Evolutionary conservation across 2,888 invertebrate genomes (phyloP).

Genomic region (Calliopum simillimum): DNA sequence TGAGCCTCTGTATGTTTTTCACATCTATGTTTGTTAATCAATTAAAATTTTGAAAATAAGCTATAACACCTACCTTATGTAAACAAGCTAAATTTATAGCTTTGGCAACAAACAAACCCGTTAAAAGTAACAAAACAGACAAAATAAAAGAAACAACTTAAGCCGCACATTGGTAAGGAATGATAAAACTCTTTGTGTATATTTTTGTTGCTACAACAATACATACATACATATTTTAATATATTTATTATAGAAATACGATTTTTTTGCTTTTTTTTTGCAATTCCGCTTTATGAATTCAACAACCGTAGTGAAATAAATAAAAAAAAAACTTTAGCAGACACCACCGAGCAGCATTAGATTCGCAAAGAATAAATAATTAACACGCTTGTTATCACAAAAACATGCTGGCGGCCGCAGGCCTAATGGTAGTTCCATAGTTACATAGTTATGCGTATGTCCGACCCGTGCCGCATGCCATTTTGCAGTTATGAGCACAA

Average conservation of each 20-base stretch:
- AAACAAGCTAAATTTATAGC: too few species aligned
- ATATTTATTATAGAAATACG: conserved; percentile 8
- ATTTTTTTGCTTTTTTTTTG: neutral
- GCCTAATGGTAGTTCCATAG: neutral
- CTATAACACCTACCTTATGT: too few species aligned
- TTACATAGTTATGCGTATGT: too few species aligned
- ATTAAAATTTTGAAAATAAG: too few species aligned
- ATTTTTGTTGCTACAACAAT: neutral
- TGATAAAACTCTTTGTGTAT: too few species aligned
- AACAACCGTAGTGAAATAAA: conserved; percentile 30
- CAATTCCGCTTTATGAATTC: conserved; percentile 24
- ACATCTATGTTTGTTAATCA: too few species aligned
- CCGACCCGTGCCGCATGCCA: too few species aligned
- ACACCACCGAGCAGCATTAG: conserved; percentile 21
- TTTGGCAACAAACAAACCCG: too few species aligned
- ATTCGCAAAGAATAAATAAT: conserved; percentile 49
- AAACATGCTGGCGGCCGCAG: conserved; percentile 9
- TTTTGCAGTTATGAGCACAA: neutral
- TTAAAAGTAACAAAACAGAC: too few species aligned
- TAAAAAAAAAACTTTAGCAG: conserved; percentile 16
- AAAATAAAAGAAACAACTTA: too few species aligned
- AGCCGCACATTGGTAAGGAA: too few species aligned
- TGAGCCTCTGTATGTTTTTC: too few species aligned
- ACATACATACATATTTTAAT: conserved; percentile 1
- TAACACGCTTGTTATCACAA: conserved; percentile 52